Conservation (phyloP, 1,140 invertebrate genomes). For the Saccostrea echinata region DNA sequence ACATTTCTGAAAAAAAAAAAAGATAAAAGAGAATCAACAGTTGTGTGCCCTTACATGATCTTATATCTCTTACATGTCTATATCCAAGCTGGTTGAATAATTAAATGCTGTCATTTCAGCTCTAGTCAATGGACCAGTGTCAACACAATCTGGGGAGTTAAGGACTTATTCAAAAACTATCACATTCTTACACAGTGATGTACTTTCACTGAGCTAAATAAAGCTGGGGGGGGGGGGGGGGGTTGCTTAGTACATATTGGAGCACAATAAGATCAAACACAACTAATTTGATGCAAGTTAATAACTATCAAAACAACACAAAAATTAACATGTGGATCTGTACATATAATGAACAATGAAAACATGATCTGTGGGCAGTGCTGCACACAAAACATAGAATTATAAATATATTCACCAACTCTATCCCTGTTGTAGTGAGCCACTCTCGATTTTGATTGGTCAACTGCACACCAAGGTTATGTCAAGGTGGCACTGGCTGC, state of each 20-base stretch:
- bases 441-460: slow-evolving; percentile 6
- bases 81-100: background rate
- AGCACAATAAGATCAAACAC: background rate
- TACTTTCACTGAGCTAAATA: background rate
- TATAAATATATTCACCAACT: background rate
- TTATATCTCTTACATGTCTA: background rate
- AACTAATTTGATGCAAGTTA: background rate
- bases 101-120: slow-evolving; percentile 32
- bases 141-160: background rate
- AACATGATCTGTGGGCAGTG: background rate
- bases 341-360: slow-evolving; percentile 20
- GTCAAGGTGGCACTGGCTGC: background rate
- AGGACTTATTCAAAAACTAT: background rate
- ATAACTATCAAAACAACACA: background rate
- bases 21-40: slow-evolving; percentile 7
- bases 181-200: background rate
- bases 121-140: background rate
- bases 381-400: background rate
- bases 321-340: background rate
- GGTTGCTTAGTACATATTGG: background rate
- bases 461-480: background rate
- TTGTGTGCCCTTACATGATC: background rate
- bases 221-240: too few relatives aligned
- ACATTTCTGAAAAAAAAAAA: background rate
- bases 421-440: background rate